Percentiles rank a stretch among this genome's conserved stretches.
Evolutionary conservation across 2,888 invertebrate genomes (phyloP).

Genomic region (Ischnus inquisitorius): DNA sequence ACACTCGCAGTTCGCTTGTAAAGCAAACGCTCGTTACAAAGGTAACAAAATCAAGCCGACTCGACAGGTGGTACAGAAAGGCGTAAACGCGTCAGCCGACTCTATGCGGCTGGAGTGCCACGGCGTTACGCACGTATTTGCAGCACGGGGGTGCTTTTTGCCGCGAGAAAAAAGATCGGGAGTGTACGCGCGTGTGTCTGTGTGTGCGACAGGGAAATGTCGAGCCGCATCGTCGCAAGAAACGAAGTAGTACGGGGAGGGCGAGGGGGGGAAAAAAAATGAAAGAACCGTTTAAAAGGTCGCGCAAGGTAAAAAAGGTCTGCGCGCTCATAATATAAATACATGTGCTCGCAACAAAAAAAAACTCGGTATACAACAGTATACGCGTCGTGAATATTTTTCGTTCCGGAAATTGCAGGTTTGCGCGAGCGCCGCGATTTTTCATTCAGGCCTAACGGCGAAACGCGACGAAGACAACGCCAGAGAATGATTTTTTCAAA

Average conservation of each 20-base stretch:
- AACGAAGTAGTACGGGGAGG: conserved; percentile 26
- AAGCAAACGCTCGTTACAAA: conserved; percentile 27
- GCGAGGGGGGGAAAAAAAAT: conserved; percentile 17
- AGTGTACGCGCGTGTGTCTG: conserved; percentile 2
- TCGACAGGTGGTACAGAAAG: conserved; percentile 32
- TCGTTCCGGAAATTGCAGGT: conserved; percentile 30
- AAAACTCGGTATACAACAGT: not conserved
- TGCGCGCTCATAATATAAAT: conserved; percentile 48
- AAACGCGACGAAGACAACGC: not conserved
- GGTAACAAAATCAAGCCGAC: conserved; percentile 40
- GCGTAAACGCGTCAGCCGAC: conserved; percentile 17
- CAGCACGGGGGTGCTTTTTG: conserved; percentile 26
- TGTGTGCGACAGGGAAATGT: conserved; percentile 30
- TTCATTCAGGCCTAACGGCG: not conserved
- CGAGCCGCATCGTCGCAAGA: conserved; percentile 26
- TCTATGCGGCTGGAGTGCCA: conserved; percentile 41
- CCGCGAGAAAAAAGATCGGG: conserved; percentile 19
- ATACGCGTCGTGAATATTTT: not conserved
- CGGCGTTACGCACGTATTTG: conserved; percentile 17
- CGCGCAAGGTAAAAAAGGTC: conserved; percentile 32
- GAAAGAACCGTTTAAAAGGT: conserved; percentile 42
- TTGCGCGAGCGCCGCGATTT: not conserved
- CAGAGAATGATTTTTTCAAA: too few relatives aligned
- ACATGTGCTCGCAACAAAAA: conserved; percentile 4
- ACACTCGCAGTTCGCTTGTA: not conserved